Conservation (phyloP, 1,140 invertebrate species). For the Psilanteris sp. region DNA sequence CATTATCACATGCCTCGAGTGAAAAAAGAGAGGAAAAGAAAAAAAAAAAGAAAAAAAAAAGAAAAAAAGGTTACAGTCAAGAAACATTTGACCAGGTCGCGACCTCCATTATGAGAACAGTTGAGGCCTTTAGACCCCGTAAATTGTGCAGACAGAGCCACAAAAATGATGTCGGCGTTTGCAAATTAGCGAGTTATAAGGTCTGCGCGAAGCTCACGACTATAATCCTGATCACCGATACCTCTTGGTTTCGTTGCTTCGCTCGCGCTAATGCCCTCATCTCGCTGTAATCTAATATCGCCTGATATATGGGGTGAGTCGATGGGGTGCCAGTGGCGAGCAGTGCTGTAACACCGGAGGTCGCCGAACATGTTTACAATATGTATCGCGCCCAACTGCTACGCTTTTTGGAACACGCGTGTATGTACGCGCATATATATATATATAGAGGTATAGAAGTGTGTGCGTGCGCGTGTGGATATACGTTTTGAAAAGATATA, state of each 20-base stretch:
- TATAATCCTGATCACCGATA: constrained; percentile 49
- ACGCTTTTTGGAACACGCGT: not conserved
- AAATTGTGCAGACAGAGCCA: constrained; percentile 43
- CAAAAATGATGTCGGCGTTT: constrained; percentile 51
- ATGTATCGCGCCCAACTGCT: constrained; percentile 74
- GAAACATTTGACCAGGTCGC: constrained; percentile 54
- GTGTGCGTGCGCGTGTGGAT: no score
- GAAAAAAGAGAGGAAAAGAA: no score
- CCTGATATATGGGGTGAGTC: constrained; percentile 74
- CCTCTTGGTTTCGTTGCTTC: constrained; percentile 23
- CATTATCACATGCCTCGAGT: constrained; percentile 12
- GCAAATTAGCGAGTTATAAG: constrained; percentile 56
- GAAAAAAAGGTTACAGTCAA: constrained; percentile 27
- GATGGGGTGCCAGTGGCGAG: constrained; percentile 71
- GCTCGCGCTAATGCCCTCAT: constrained; percentile 53
- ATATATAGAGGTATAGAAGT: no score
- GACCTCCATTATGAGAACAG: constrained; percentile 54
- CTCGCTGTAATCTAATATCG: constrained; percentile 75
- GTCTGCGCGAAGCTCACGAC: constrained; percentile 26
- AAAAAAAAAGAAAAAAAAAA: no score
- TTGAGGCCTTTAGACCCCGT: constrained; percentile 43
- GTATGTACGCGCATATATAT: no score
- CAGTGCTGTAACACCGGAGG: constrained; percentile 76
- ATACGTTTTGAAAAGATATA: not conserved
- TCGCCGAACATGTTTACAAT: constrained; percentile 73